Evolutionary conservation across 2,888 invertebrate species (phyloP).

Genomic region (Achlya flavicornis): DNA sequence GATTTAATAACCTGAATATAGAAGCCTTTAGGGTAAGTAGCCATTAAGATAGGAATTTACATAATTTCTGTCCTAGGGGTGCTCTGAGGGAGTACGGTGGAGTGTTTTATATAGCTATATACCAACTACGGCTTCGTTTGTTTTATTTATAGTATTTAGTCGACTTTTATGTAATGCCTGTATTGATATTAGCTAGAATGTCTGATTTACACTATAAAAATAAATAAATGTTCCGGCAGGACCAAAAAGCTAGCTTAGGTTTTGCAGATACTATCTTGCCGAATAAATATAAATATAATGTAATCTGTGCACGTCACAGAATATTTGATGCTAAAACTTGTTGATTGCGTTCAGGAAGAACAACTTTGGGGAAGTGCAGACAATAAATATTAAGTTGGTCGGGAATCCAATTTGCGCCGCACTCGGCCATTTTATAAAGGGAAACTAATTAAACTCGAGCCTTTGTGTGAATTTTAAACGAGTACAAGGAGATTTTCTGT

Average conservation of each 20-base stretch:
- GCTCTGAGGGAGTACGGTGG: not conserved
- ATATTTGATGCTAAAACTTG: conserved; percentile 14
- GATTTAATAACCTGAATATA: conserved; percentile 10
- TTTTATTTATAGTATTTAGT: not conserved
- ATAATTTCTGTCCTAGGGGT: conserved; percentile 10
- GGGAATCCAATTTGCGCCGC: conserved; percentile 36
- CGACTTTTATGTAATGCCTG: not conserved
- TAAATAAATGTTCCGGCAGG: too few relatives aligned
- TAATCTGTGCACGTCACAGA: not conserved
- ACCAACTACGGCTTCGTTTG: not conserved
- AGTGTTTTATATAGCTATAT: not conserved
- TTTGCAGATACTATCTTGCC: too few relatives aligned
- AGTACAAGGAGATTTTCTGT: conserved; percentile 35
- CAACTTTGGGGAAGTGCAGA: conserved; percentile 15
- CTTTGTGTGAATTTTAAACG: conserved; percentile 54
- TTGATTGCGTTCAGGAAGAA: conserved; percentile 21
- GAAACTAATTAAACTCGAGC: conserved; percentile 51
- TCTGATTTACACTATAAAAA: too few relatives aligned
- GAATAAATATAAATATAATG: too few relatives aligned
- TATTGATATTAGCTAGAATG: not conserved
- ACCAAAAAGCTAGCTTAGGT: too few relatives aligned
- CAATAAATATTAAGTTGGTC: conserved; percentile 36
- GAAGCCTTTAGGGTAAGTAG: conserved; percentile 6
- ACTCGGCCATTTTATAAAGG: conserved; percentile 28
- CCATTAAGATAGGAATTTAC: conserved; percentile 8